Percentiles rank a stretch among this genome's conserved stretches.
phyloP scores from a whole-genome alignment of 2,888 invertebrate genomes.

The Dicycla oo region DNA sequence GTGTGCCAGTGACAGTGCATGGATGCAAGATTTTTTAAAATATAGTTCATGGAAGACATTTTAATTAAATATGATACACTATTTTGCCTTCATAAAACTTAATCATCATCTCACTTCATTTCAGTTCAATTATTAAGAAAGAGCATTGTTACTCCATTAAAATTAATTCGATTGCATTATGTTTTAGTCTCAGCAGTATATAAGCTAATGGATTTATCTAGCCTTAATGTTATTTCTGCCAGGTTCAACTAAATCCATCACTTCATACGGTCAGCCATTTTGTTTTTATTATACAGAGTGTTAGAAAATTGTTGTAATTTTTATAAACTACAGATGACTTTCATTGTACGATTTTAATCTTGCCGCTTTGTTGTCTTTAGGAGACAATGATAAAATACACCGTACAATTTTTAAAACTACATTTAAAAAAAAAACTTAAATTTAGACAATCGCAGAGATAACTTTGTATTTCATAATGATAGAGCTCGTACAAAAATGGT shows the following conservation, averaged over 20 bases:
- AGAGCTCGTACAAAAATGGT: no score
- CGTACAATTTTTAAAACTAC: no score
- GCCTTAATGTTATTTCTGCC: constrained; percentile 46
- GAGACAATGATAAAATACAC: background rate
- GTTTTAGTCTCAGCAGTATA: constrained; percentile 26
- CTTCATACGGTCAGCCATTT: constrained; percentile 40
- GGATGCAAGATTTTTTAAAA: no score
- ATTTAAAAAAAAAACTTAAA: no score
- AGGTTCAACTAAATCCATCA: constrained; percentile 35
- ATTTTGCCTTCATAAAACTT: background rate
- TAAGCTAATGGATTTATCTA: constrained; percentile 46
- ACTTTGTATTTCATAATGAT: no score
- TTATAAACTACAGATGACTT: background rate
- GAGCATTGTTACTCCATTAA: constrained; percentile 31
- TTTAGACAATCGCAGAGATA: no score
- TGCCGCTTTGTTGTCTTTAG: background rate
- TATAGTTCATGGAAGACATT: no score
- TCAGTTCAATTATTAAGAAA: constrained; percentile 8
- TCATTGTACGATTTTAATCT: background rate
- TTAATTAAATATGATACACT: background rate
- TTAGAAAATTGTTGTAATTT: background rate
- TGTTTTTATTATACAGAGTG: background rate
- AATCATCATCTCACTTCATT: constrained; percentile 2
- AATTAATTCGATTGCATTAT: constrained; percentile 34
- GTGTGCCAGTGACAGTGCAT: no score